Evolutionary conservation across 2,888 invertebrate species (phyloP).

Genomic region (Meloe dianella): DNA sequence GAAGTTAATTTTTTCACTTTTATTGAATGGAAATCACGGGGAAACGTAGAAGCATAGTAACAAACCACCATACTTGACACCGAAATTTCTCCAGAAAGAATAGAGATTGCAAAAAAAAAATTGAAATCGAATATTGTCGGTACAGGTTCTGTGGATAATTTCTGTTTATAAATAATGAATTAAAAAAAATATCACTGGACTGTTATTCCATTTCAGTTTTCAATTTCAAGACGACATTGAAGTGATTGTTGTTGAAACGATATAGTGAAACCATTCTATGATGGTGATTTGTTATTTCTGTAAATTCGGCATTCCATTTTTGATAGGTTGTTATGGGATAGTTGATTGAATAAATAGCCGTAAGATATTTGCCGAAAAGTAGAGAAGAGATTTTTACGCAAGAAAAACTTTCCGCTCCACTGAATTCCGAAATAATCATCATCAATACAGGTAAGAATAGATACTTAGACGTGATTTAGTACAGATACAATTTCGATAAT

Average conservation of each 20-base stretch:
- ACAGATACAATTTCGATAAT: not conserved
- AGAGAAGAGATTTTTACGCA: constrained; percentile 30
- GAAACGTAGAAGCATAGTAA: not conserved
- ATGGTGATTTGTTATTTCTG: not conserved
- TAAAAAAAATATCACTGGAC: not conserved
- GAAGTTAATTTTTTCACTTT: not conserved
- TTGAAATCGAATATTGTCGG: not conserved
- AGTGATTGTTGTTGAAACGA: not conserved
- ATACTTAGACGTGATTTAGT: not conserved
- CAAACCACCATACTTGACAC: constrained; percentile 12
- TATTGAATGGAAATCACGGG: not conserved
- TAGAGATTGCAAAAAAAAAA: not conserved
- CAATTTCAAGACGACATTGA: constrained; percentile 3
- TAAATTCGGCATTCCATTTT: constrained; percentile 7
- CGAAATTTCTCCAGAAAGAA: not conserved
- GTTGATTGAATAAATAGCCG: constrained; percentile 23
- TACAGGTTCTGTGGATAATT: not conserved
- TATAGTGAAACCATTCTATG: not conserved
- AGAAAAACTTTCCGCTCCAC: constrained; percentile 31
- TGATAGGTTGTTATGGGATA: constrained; percentile 15
- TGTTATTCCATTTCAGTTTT: not conserved
- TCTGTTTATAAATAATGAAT: not conserved
- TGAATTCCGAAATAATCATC: constrained; percentile 26
- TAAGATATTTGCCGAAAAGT: constrained; percentile 33
- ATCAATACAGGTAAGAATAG: not conserved